Base-by-base conservation (phyloP, 2,888 invertebrate species). In the Lathronympha strigana region DNA sequence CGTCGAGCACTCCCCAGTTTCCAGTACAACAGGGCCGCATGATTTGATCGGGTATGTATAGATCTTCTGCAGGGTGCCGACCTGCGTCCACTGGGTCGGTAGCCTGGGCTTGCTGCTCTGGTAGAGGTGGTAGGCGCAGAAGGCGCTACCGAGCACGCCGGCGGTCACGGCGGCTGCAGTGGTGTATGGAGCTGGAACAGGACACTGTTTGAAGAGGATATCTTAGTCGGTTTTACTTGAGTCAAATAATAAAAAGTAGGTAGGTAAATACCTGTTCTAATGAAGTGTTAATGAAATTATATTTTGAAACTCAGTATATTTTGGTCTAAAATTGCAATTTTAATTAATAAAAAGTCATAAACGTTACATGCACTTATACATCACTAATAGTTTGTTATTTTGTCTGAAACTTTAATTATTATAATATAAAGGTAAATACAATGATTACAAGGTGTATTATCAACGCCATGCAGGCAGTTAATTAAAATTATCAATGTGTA, bases 1-100 rank as follows among this genome's bases (percentile, higher is more conserved):
- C 13, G 70, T 69, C 0, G 86, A 82, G 70, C 90, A 90, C 54
- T 88, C 83, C 75, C 91, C 82, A 4, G 79, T 74, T 54, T 72
- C 83, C 38, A 85, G 69, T 9, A 87, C 77, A 13, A 91, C 71
- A 0, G 86, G 75, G 0, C 88, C 90, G 31, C 91, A 84, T 0
- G 93, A 93, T 72, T 93, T 93, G 2, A 93, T 84, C 13, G 93
- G 93, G 69, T 84, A 93, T 23, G 83, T 82, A 47, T 88, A 75
- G 13, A 93, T 71, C 64, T 90, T 88, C 66, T 83, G 84, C 0
- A 93, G 75, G 68, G 88, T 88, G 1, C 93, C 93, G 54, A 92
- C 86, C 69, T 83, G 84, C 43, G 82, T 81, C 93, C 92, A 93
- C 3, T 82, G 76, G 1, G 73, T 73, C 0, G 89, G 88, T 38